Evolutionary conservation across 2,888 invertebrate species (phyloP).

Genomic region (Leptinotarsa haldemani): DNA sequence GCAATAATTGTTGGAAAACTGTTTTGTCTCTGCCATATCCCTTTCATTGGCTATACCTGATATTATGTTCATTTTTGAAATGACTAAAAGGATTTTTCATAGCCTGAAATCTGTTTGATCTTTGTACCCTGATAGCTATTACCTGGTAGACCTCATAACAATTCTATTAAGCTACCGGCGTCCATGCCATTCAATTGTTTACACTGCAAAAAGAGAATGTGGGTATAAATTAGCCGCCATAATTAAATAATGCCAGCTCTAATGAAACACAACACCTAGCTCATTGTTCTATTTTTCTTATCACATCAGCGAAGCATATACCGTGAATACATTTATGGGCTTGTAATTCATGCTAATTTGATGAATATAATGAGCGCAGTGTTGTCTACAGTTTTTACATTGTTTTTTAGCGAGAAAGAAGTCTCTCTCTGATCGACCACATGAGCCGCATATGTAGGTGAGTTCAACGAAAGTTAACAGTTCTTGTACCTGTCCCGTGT

Average conservation of each 20-base stretch:
- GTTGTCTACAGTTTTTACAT: slow-evolving; percentile 7
- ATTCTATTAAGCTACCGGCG: background rate
- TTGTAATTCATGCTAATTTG: slow-evolving; percentile 22
- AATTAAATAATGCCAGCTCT: slow-evolving; percentile 8
- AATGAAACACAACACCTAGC: slow-evolving; percentile 30
- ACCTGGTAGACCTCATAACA: background rate
- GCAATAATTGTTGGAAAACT: too few species aligned
- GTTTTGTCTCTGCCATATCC: too few species aligned
- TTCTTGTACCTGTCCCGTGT: background rate
- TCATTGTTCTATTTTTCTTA: slow-evolving; percentile 29
- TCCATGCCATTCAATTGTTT: background rate
- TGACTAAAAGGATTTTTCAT: too few species aligned
- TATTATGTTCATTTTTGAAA: too few species aligned
- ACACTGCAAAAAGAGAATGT: slow-evolving; percentile 7
- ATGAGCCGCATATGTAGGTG: slow-evolving; percentile 21
- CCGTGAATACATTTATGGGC: slow-evolving; percentile 32
- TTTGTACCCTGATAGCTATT: too few species aligned
- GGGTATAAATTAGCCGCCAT: background rate
- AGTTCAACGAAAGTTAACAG: slow-evolving; percentile 24
- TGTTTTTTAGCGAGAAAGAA: slow-evolving; percentile 13
- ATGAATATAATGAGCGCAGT: slow-evolving; percentile 17
- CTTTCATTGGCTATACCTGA: too few species aligned
- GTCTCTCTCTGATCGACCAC: background rate
- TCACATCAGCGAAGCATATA: slow-evolving; percentile 32
- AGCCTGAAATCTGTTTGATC: too few species aligned